These are phyloP conservation scores for Chymomyza caudatula DNA, from an alignment of 2,888 invertebrate species.

Conservation along the genomic window DNA sequence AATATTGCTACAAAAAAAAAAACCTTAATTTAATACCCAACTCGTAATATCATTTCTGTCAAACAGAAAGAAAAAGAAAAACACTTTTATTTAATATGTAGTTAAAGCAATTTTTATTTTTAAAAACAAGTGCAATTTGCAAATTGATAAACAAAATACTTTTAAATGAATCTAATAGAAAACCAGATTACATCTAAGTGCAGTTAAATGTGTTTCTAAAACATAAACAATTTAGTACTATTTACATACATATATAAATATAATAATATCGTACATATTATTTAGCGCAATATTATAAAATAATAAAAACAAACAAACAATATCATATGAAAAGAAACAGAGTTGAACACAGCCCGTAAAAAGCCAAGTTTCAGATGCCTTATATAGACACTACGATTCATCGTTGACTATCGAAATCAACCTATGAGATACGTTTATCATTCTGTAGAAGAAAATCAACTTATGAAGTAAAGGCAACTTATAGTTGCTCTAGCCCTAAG, in stretches of 20 bases:
- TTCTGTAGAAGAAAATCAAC: background rate
- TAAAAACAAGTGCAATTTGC: conserved; percentile 43
- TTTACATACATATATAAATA: background rate
- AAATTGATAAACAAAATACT: conserved; percentile 12
- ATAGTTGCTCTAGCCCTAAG: too few species aligned
- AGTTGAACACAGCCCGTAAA: background rate
- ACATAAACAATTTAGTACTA: conserved; percentile 15
- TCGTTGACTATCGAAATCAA: too few species aligned
- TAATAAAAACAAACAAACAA: conserved; percentile 31
- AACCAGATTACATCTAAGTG: background rate
- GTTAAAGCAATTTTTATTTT: conserved; percentile 48
- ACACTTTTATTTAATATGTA: conserved; percentile 38
- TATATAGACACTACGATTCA: background rate
- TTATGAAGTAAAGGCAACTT: too few species aligned
- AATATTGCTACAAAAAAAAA: conserved; percentile 21
- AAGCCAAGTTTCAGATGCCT: background rate
- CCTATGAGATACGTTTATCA: background rate
- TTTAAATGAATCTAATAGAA: conserved; percentile 13
- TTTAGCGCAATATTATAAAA: conserved; percentile 61
- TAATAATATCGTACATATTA: conserved; percentile 13
- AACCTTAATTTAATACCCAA: conserved; percentile 34
- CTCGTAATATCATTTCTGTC: conserved; percentile 51
- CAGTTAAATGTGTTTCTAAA: conserved; percentile 23
- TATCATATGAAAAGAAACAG: background rate
- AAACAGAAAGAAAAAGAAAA: conserved; percentile 53